Conservation (phyloP, 2,797 vertebrate genomes). For the Tiaroga cobitis region DNA sequence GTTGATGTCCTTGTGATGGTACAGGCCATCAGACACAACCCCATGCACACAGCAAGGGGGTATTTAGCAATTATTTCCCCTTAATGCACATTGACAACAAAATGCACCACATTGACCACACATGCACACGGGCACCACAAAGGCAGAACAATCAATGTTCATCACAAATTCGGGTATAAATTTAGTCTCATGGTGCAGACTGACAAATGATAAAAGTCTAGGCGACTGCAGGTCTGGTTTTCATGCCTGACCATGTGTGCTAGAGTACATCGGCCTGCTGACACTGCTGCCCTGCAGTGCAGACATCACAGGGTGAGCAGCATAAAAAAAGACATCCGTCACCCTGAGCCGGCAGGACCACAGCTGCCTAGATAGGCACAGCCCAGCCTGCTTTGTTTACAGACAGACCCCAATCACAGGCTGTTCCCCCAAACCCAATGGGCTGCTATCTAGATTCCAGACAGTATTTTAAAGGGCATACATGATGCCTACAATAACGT, state of each 20-base stretch:
- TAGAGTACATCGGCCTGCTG: conserved; percentile 51
- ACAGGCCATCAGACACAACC: neutral
- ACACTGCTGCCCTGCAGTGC: conserved; percentile 61
- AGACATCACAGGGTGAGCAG: conserved; percentile 49
- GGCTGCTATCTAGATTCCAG: neutral
- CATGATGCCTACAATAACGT: neutral
- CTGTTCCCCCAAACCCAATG: neutral
- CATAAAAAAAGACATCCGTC: conserved; percentile 40
- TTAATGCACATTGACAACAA: conserved; percentile 8
- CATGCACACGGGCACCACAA: conserved; percentile 16
- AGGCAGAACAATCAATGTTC: conserved; percentile 25
- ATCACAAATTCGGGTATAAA: conserved; percentile 20
- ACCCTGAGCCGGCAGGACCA: conserved; percentile 5
- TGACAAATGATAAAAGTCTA: conserved; percentile 38
- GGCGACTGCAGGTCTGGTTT: conserved; percentile 39
- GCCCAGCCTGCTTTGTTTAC: conserved; percentile 23
- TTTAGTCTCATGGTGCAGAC: conserved; percentile 12
- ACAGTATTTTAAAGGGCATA: neutral
- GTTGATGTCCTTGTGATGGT: neutral
- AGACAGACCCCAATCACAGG: neutral
- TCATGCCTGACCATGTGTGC: conserved; percentile 45
- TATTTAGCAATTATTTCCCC: conserved; percentile 10
- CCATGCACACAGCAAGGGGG: neutral
- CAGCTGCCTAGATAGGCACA: conserved; percentile 19
- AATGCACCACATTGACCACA: conserved; percentile 16